Evolutionary conservation across 64 coral and sea anemone genomes (phyloP), one percentile per base, ranked within the genome.

Genomic region (Pocillopora damicornis): DNA sequence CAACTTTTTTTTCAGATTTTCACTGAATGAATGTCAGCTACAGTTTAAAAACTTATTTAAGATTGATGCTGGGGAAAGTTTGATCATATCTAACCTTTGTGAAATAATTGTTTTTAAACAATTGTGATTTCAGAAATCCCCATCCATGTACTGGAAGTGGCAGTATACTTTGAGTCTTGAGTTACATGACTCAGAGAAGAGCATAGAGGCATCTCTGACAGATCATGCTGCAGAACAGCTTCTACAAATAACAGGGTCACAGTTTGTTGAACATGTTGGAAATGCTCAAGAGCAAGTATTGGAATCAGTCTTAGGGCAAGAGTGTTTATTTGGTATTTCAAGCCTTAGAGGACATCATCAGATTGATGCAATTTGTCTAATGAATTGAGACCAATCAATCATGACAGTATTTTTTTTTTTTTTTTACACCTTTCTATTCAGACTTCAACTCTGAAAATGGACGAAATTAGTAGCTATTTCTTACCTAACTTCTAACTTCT

Each of bases 321-420:
- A 98, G 62, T 98, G 88, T 58, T 51, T 94, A 37, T 92, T 92
- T 88, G 92, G 95, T 57, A 76, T 98, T 69, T 92, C 92, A 74
- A 88, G 20, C 9, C 83, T 82, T 67, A 73, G 82, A 69, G 87
- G 84, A 82, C 9, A 56, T 22, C 79, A 87, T 83, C 92, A 94
- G 89, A 75, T 94, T 83, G 84, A 94, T 83, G 86, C 92, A 30
- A 38, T 98, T 77, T 92, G 74, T 76, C n/a, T 88, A 11, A 63
- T 25, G 61, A 88, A 37, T 76, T 88, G 37, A 88, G 37, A 5
- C 58, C 57, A 36, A 35, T 11, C 23, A 75, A 75, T 0, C n/a
- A 38, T 75, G 20, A 75, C 9, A 34, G 74, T 11, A 75, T 75
- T 75, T 75, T 75, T 10, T 75, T 75, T 30, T 0, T 30, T 30